Evolutionary conservation across 1,140 invertebrate species (phyloP).

Genomic region (Venustaconcha ellipsiformis): DNA sequence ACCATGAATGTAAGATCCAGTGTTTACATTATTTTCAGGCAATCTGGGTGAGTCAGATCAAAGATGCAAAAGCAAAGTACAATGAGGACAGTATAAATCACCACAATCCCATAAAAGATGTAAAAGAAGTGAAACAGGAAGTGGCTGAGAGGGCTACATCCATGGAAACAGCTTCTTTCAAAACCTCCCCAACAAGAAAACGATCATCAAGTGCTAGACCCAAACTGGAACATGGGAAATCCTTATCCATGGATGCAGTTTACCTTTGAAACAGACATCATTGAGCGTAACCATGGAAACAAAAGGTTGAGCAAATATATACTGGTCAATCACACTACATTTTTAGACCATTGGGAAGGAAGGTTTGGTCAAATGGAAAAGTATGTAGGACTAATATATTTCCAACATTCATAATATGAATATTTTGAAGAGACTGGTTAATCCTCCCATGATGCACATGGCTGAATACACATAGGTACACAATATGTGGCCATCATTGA

Average conservation of each 20-base stretch:
- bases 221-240: slow-evolving; percentile 22
- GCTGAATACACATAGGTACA: no score
- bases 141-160: neutral
- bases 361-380: no score
- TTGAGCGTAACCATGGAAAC: no score
- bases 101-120: slow-evolving; percentile 8
- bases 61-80: slow-evolving; percentile 16
- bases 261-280: slow-evolving; percentile 7
- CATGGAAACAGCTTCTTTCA: no score
- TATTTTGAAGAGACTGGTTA: no score
- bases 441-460: no score
- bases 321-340: no score
- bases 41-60: slow-evolving; percentile 24
- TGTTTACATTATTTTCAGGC: slow-evolving; percentile 7
- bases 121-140: neutral
- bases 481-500: no score
- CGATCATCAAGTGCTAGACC: neutral
- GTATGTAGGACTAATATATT: no score
- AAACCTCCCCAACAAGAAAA: neutral
- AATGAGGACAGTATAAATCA: neutral
- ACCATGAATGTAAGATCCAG: neutral
- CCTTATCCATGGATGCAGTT: slow-evolving; percentile 23
- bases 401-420: no score
- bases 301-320: no score
- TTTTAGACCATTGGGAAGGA: no score